Percentiles rank a stretch among this genome's conserved stretches.
Conservation (phyloP, 2,888 invertebrate genomes). For the Hipparchia semele region DNA sequence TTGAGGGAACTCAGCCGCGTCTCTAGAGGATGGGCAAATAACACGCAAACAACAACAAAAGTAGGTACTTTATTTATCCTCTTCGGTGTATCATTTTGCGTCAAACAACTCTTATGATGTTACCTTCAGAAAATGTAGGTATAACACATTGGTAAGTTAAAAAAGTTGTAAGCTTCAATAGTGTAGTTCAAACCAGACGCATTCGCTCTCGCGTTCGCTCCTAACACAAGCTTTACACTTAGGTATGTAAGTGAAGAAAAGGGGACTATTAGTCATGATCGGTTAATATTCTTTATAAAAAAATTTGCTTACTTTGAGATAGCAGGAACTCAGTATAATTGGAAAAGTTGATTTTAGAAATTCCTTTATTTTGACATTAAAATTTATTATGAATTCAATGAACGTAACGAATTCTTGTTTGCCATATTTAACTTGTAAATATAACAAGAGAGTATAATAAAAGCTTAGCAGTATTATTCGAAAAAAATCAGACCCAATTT, state of each 20-base stretch:
- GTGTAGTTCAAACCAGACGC: no score
- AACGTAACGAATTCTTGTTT: background rate
- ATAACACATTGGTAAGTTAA: background rate
- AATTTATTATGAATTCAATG: background rate
- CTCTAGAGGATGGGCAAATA: conserved; percentile 31
- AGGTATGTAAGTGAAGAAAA: no score
- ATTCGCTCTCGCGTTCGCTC: no score
- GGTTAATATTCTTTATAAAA: no score
- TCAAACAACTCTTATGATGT: background rate
- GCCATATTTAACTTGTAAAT: background rate
- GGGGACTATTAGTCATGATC: no score
- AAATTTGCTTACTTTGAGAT: no score
- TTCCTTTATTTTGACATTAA: no score
- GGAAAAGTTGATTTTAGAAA: no score
- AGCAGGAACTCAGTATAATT: no score
- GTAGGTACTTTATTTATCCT: conserved; percentile 28
- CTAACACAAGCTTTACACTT: no score
- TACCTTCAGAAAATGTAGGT: background rate
- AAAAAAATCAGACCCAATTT: conserved; percentile 38
- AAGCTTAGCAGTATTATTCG: background rate
- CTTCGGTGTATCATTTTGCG: background rate
- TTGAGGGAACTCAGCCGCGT: conserved; percentile 31
- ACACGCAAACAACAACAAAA: conserved; percentile 33
- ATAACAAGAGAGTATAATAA: conserved; percentile 10
- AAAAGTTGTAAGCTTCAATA: no score